Conservation (phyloP, 2,888 invertebrate species). For the Cantharis lateralis region DNA sequence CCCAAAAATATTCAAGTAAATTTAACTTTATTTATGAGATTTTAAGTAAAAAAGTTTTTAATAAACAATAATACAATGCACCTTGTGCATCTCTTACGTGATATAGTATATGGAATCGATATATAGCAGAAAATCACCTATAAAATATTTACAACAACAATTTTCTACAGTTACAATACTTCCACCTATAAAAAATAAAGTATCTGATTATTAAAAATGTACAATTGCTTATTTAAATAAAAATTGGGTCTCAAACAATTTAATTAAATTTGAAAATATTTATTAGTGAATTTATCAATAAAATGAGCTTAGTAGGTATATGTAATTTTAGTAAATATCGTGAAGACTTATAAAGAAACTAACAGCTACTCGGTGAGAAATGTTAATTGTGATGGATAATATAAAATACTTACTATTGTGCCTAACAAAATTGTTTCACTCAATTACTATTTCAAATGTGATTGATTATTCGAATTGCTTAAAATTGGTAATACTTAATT, state of each 20-base stretch:
- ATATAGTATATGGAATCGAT: background rate
- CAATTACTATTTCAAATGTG: background rate
- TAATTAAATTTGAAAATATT: background rate
- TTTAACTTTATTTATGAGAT: background rate
- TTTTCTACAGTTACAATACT: background rate
- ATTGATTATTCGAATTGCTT: constrained; percentile 6
- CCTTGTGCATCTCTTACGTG: background rate
- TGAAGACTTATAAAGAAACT: constrained; percentile 26
- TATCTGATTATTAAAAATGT: background rate
- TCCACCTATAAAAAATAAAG: background rate
- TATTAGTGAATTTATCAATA: background rate
- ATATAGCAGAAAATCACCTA: background rate
- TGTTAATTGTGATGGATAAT: constrained; percentile 25
- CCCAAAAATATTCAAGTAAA: background rate
- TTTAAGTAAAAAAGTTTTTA: background rate
- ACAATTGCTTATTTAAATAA: background rate
- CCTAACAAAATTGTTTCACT: constrained; percentile 17
- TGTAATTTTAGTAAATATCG: background rate
- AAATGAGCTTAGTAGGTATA: background rate
- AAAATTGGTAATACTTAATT: background rate
- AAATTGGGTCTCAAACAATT: background rate
- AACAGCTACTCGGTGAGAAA: constrained; percentile 34
- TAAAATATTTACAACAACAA: background rate
- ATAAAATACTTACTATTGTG: constrained; percentile 33
- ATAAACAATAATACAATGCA: background rate